phyloP scores from a whole-genome alignment of 2,888 invertebrate genomes.

The Lumbricus terrestris region DNA sequence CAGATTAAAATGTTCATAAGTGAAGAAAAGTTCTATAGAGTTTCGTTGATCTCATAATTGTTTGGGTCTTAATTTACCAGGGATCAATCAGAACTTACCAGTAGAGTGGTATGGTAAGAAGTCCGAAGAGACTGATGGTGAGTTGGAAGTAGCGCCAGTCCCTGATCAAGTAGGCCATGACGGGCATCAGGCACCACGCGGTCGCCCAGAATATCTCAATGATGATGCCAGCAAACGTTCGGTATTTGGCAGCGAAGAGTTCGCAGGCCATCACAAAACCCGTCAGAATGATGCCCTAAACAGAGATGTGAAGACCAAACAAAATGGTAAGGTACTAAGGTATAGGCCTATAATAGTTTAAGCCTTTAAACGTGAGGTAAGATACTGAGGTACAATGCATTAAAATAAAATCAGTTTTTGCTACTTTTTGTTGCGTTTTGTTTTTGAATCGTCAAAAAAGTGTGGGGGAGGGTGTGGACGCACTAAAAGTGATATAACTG shows the following conservation, averaged over 20 bases:
- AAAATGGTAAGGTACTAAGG: not conserved
- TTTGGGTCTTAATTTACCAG: not conserved
- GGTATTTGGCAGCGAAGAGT: constrained; percentile 41
- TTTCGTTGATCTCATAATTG: not conserved
- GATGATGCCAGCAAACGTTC: constrained; percentile 41
- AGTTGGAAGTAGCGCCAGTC: constrained; percentile 44
- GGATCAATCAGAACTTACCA: constrained; percentile 36
- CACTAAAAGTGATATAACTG: no score
- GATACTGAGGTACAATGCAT: no score
- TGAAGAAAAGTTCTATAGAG: not conserved
- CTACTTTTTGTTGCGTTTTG: no score
- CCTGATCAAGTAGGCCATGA: constrained; percentile 42
- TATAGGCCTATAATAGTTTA: no score
- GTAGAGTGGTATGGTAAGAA: constrained; percentile 37
- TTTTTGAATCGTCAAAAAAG: no score
- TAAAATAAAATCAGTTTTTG: no score
- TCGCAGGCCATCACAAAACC: constrained; percentile 44
- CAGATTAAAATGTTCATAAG: no score
- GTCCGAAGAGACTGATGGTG: constrained; percentile 35
- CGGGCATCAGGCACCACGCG: constrained; percentile 40
- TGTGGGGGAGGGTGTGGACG: no score
- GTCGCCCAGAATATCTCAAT: constrained; percentile 42
- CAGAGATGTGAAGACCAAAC: not conserved
- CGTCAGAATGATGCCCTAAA: constrained; percentile 43
- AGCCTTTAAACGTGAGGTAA: no score